Conservation (phyloP, 2,113 vertebrate genomes). For the Austrofundulus limnaeus region DNA sequence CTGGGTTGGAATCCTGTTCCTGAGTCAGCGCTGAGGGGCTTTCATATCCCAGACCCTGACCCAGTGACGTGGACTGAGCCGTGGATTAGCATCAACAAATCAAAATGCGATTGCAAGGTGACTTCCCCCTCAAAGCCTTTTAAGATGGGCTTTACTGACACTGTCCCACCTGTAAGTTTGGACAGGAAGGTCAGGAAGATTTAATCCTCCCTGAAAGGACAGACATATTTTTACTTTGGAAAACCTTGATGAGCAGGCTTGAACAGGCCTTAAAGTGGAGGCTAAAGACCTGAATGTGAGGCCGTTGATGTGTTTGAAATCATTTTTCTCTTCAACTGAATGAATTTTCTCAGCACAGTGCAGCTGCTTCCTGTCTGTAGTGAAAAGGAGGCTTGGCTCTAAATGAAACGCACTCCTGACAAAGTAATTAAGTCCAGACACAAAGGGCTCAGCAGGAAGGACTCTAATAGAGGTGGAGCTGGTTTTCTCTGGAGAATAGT, state of each 20-base stretch:
- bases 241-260: slow-evolving; percentile 10
- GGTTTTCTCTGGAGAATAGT: slow-evolving; percentile 53
- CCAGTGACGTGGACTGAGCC: slow-evolving; percentile 31
- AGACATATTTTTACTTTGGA: slow-evolving; percentile 2
- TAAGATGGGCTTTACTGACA: slow-evolving; percentile 67
- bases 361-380: slow-evolving; percentile 56
- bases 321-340: slow-evolving; percentile 50
- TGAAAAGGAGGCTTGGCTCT: slow-evolving; percentile 46
- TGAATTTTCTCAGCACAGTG: slow-evolving; percentile 31
- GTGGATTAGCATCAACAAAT: slow-evolving; percentile 70
- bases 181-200: slow-evolving; percentile 30
- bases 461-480: slow-evolving; percentile 67
- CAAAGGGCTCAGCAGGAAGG: slow-evolving; percentile 76
- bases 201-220: slow-evolving; percentile 50
- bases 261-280: neutral
- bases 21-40: slow-evolving; percentile 38
- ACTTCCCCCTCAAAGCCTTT: slow-evolving; percentile 56
- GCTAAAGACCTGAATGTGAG: slow-evolving; percentile 6
- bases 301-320: slow-evolving; percentile 36
- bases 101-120: slow-evolving; percentile 73
- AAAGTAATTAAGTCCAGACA: slow-evolving; percentile 76
- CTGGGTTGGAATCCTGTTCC: too few species aligned
- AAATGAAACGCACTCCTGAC: slow-evolving; percentile 66
- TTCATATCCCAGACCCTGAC: slow-evolving; percentile 20
- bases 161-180: slow-evolving; percentile 40